phyloP scores from a whole-genome alignment of 2,113 vertebrate genomes.

The Mungos mungo region DNA sequence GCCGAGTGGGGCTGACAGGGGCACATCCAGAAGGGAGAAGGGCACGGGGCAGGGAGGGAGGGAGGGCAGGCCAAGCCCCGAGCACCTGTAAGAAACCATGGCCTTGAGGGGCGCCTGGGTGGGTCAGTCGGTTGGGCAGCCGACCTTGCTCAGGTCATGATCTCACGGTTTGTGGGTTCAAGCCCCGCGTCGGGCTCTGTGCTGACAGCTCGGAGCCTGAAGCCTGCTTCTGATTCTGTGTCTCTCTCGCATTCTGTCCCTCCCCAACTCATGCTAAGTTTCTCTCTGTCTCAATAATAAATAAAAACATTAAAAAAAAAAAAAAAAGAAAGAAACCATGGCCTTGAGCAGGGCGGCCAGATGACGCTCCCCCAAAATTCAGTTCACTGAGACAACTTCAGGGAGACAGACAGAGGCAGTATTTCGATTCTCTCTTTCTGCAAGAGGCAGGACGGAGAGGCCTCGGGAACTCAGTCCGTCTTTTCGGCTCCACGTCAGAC shows the following conservation, averaged over 20 bases:
- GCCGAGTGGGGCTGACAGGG: neutral
- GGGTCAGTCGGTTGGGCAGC: too few relatives aligned
- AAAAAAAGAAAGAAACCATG: too few relatives aligned
- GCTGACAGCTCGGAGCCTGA: too few relatives aligned
- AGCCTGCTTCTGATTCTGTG: too few relatives aligned
- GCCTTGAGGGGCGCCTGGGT: neutral
- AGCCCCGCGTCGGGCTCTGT: too few relatives aligned
- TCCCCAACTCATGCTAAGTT: too few relatives aligned
- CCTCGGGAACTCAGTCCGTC: neutral
- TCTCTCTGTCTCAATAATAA: too few relatives aligned
- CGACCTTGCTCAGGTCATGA: too few relatives aligned
- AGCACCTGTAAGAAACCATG: rapidly evolving
- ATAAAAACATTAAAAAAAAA: too few relatives aligned
- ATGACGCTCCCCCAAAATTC: rapidly evolving
- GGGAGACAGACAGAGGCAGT: neutral
- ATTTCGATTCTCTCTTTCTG: neutral
- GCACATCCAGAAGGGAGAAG: neutral
- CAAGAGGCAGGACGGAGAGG: neutral
- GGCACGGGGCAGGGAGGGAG: too few relatives aligned
- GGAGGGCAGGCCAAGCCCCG: neutral
- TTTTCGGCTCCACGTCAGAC: neutral
- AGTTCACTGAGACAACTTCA: neutral
- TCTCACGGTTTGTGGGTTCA: too few relatives aligned
- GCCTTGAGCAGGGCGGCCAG: rapidly evolving
- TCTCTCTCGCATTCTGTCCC: too few relatives aligned